Evolutionary conservation across 2,797 vertebrate species (phyloP), one percentile per base, ranked within the genome.

Genomic region (Pseudomugil gertrudae): DNA sequence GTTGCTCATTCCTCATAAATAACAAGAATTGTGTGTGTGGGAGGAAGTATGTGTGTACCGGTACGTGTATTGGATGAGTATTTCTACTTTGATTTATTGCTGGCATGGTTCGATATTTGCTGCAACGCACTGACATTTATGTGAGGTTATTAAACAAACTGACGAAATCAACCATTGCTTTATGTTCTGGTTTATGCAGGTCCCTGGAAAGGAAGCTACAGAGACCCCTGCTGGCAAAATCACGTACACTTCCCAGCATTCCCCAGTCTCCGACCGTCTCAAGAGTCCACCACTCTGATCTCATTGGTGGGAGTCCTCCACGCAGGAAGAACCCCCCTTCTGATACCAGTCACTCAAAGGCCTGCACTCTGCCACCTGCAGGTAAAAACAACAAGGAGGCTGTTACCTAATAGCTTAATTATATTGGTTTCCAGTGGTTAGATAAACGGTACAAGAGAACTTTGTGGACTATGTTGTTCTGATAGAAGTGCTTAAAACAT

Each of bases 201-300:
- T 96, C 95, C 0, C 84, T 96, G 85, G 96, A 97, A 84, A 94
- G 95, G 57, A 95, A 95, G 74, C 87, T 94, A 53, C 95, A 95
- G 92, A 93, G 95, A 76, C 95, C 96, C 0, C 78, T 95, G 17
- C 90, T 97, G 89, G 95, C 95, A 23, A 96, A 97, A 85, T 96
- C 96, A 0, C 94, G 92, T 7, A 97, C 96, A 0, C 92, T 98
- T 63, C 96, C 96, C 85, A 97, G 96, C 93, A 97, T 98, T 81
- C 96, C 96, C 0, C 96, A 97, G 94, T 97, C 96, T 1, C 96
- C 96, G 0, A 93, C 95, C 0, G 90, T 95, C 62, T 92, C 92
- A 88, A 93, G 95, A 50, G 87, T 94, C 54, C 92, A 95, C 29
- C 93, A 89, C 65, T 85, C 93, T 0, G 90, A 94, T 66, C 85